Evolutionary conservation across 2,888 invertebrate species (phyloP), one percentile per base, ranked within the genome.

Genomic region (Heliconius ismenius): DNA sequence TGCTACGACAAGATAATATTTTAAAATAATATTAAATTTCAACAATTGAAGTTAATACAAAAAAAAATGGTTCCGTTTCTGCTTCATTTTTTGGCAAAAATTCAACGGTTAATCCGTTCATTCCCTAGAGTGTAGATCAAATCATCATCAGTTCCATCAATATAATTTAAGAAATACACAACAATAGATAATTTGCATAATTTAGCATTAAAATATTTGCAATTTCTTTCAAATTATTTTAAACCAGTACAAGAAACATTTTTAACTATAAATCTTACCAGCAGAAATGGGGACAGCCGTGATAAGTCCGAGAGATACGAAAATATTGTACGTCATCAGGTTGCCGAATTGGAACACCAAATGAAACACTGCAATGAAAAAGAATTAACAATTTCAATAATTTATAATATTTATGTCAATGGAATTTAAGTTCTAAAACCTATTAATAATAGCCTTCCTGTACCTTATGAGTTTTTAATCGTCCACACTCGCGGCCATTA

Each of bases 271-370:
- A 39, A 67, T 87, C 90, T 94, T 95, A 98, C 98, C 98, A 91
- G 98, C 98, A 79, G 98, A 98, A 76, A 98, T 97, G 74, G 98
- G 98, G 83, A 99, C 98, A 78, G 98, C 98, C 74, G 98, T 97
- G 83, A 99, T 98, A 84, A 99, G 96, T 83, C 98, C 98, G 84
- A 99, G 95, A 24, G 98, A 98, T 80, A 99, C 98, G 93, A 99
- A 98, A 86, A 98, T 95, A 88, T 98, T 98, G 92, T 98, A 98
- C 11, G 99, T 98, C 82, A 98, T 95, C 79, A 98, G 97, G 83
- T 98, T 97, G 83, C 98, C 98, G 90, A 99, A 99, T 93, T 98
- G 98, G 85, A 98, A 98, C 86, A 98, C 95, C 89, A 98, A 95
- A 91, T 98, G 98, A 88, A 98, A 98, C 87, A 97, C 98, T 98